phyloP scores from a whole-genome alignment of 2,888 invertebrate species.

The Eumacrocentrus americanus region DNA sequence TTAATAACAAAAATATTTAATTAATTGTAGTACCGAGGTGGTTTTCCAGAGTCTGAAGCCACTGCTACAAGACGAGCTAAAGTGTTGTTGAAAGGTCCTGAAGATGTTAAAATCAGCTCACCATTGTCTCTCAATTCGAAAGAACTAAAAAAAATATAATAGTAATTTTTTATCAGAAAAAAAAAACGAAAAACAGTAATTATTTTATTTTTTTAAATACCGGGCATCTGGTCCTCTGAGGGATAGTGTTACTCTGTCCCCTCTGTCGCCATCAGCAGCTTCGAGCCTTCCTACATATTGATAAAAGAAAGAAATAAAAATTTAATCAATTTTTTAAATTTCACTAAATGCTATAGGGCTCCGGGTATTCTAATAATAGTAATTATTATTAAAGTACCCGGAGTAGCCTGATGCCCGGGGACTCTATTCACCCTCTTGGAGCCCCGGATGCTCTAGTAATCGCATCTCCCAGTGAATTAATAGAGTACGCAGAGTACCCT shows the following conservation, averaged over 20 bases:
- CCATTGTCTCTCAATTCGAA: constrained; percentile 72
- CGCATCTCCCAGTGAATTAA: too few species aligned
- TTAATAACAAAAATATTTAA: not conserved
- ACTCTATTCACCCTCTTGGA: too few species aligned
- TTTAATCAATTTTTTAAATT: not conserved
- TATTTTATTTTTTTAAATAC: constrained; percentile 54
- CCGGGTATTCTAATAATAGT: too few species aligned
- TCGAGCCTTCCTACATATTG: constrained; percentile 71
- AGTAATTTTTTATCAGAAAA: not conserved
- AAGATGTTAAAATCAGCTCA: constrained; percentile 65
- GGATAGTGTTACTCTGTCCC: constrained; percentile 75
- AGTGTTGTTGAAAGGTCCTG: constrained; percentile 60
- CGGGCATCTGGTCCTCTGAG: constrained; percentile 74
- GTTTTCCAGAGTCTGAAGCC: constrained; percentile 83
- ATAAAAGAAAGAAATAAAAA: constrained; percentile 1
- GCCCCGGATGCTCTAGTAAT: too few species aligned
- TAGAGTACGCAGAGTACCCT: too few species aligned
- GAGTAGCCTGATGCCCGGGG: too few species aligned
- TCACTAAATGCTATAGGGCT: too few species aligned
- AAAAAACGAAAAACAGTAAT: not conserved
- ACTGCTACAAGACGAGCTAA: constrained; percentile 79
- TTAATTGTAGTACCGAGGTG: constrained; percentile 69
- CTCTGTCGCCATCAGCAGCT: constrained; percentile 86
- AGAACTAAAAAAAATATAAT: constrained; percentile 61
- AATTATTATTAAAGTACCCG: too few species aligned